These are phyloP conservation scores for Rhyacophila evoluta DNA, from an alignment of 2,888 invertebrate species.

Conservation along the genomic window DNA sequence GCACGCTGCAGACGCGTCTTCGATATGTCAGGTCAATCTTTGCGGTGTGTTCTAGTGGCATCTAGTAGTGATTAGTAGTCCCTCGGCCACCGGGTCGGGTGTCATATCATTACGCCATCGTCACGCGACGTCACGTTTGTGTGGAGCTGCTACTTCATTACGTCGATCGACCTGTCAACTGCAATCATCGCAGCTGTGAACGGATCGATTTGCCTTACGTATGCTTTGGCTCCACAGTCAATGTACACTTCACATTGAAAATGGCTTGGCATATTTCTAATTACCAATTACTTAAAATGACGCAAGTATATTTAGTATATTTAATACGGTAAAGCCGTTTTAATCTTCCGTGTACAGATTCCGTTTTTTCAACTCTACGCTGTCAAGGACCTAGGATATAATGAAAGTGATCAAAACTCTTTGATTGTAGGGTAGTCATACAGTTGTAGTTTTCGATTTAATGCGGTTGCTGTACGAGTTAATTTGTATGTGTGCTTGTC, in stretches of 20 bases:
- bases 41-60: not conserved
- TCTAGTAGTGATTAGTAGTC: not conserved
- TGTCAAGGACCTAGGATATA: too few relatives aligned
- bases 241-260: not conserved
- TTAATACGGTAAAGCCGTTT: too few relatives aligned
- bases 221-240: not conserved
- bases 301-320: too few relatives aligned
- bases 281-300: too few relatives aligned
- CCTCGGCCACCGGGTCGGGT: not conserved
- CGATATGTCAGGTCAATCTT: not conserved
- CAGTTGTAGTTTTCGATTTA: too few relatives aligned
- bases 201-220: not conserved
- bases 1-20: not conserved
- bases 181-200: not conserved
- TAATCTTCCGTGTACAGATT: too few relatives aligned
- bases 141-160: not conserved
- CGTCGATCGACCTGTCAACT: not conserved
- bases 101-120: not conserved
- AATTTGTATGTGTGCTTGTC: too few relatives aligned
- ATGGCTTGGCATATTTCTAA: too few relatives aligned
- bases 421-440: too few relatives aligned
- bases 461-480: too few relatives aligned
- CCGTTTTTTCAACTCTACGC: too few relatives aligned
- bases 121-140: not conserved
- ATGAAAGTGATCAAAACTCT: too few relatives aligned